Base-by-base conservation (phyloP, 1,140 invertebrate species). In the Cydia strobilella region DNA sequence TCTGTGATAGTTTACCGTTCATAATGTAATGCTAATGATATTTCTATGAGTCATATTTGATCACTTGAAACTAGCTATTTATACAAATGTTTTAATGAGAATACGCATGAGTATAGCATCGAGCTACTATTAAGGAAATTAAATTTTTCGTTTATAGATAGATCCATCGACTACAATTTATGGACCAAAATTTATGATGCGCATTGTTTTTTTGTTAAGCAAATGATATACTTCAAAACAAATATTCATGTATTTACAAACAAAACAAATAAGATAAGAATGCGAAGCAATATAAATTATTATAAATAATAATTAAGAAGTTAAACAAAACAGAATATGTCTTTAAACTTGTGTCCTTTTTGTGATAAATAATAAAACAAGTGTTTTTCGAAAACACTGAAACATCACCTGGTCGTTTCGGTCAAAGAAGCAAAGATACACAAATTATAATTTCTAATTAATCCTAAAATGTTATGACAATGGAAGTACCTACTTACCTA, bases 11-110 rank as follows among this genome's bases (percentile, higher is more conserved):
- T n/a, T 51, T 6, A n/a, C 15, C 5, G 13, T n/a, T n/a, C 48
- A n/a, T 51, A 51, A 51, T 18, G 48, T 51, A 51, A 51, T 51
- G 48, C 3, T 66, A 66, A 66, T 66, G 27, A 66, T 66, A 66
- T 66, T 66, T 66, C 27, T 35, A 31, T 66, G 63, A 66, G 23
- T 66, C 63, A 51, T 51, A 51, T 18, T 51, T 18, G 48, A 18
- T 51, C 48, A 51, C 48, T 51, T 51, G 25, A 31, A 31, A 51
- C 20, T 63, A 27, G 59, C 59, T 63, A 12, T 63, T 63, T 63
- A 27, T 25, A 23, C 25, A 51, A 5, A 51, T 51, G 48, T 18
- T 51, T 13, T 51, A 51, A n/a, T 18, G 0, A 18, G 48, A 51
- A 23, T 63, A 66, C 12, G 27, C 23, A 63, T 63, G 62, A 63